These are phyloP conservation scores for Melozone crissalis DNA, from an alignment of 2,113 vertebrate genomes.

Conservation along the genomic window DNA sequence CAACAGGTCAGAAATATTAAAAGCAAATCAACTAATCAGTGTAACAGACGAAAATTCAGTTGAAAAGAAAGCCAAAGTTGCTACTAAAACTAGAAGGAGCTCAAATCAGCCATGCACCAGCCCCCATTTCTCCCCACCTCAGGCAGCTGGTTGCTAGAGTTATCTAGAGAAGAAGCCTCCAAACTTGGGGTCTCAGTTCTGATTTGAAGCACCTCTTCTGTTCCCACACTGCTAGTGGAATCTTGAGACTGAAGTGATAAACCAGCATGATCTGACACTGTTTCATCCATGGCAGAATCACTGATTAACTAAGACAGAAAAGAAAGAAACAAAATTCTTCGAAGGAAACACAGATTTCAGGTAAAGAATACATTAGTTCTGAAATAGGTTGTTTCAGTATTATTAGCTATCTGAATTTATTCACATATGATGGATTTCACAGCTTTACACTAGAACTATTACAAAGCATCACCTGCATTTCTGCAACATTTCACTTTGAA, in stretches of 20 bases:
- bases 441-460: neutral
- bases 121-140: constrained; percentile 93
- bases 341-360: neutral
- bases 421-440: neutral
- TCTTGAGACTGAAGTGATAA: constrained; percentile 90
- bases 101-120: constrained; percentile 87
- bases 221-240: constrained; percentile 85
- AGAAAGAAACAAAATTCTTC: neutral
- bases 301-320: constrained; percentile 82
- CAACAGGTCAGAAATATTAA: constrained; percentile 82
- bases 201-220: constrained; percentile 85
- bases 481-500: neutral
- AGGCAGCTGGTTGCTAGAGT: constrained; percentile 97
- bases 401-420: neutral
- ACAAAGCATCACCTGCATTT: neutral
- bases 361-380: neutral
- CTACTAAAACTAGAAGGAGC: constrained; percentile 80
- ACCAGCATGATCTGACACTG: constrained; percentile 86
- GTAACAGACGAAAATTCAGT: constrained; percentile 60
- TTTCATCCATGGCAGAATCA: constrained; percentile 86
- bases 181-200: constrained; percentile 87
- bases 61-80: constrained; percentile 60
- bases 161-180: constrained; percentile 92
- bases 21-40: constrained; percentile 73
- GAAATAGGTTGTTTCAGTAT: neutral